These are phyloP conservation scores for Onchidella celtica DNA, from an alignment of 2,888 invertebrate species.

Conservation along the genomic window DNA sequence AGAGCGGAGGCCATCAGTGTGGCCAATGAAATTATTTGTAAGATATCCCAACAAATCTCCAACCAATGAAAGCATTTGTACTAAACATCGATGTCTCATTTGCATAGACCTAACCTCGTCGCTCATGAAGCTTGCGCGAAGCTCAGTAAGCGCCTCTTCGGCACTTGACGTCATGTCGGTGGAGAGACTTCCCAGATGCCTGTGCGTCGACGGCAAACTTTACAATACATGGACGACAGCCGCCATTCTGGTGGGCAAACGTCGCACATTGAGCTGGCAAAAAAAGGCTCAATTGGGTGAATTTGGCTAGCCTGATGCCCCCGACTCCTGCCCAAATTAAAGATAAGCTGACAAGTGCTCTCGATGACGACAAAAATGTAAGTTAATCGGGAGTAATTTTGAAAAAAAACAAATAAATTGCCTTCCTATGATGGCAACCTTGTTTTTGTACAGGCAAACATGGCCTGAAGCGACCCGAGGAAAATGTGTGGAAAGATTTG, in stretches of 20 bases:
- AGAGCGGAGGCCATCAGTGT: background rate
- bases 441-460: too few relatives aligned
- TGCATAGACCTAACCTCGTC: slow-evolving; percentile 37
- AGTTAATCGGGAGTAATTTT: slow-evolving; percentile 82
- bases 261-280: slow-evolving; percentile 81
- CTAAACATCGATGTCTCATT: background rate
- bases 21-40: slow-evolving; percentile 11
- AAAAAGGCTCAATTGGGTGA: slow-evolving; percentile 81
- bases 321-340: slow-evolving; percentile 88
- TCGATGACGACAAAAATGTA: slow-evolving; percentile 99
- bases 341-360: slow-evolving; percentile 96
- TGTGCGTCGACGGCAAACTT: slow-evolving; percentile 58
- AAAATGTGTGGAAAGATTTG: too few relatives aligned
- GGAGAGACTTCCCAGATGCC: slow-evolving; percentile 77
- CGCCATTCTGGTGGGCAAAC: slow-evolving; percentile 82
- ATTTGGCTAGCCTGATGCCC: slow-evolving; percentile 82
- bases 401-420: background rate
- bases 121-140: slow-evolving; percentile 36
- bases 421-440: background rate
- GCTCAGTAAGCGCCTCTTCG: slow-evolving; percentile 53
- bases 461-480: too few relatives aligned
- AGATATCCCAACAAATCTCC: background rate
- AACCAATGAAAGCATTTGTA: slow-evolving; percentile 13
- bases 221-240: slow-evolving; percentile 80
- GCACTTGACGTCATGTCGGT: slow-evolving; percentile 76